Conservation (phyloP, 2,797 vertebrate genomes). For the Molossus molossus region DNA sequence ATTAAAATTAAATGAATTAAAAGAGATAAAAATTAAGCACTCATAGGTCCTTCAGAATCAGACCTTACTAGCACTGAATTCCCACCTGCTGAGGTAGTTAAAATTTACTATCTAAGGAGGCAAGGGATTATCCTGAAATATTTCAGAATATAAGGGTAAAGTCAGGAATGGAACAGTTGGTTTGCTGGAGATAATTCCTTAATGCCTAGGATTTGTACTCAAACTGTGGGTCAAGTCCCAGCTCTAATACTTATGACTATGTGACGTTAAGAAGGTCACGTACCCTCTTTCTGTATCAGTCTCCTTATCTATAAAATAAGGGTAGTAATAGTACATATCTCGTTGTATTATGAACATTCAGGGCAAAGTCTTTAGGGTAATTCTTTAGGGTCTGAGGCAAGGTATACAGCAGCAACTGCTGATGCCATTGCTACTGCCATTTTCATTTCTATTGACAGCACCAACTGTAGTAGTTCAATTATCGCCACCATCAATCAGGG, state of each 20-base stretch:
- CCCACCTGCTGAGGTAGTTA: slow-evolving; percentile 21
- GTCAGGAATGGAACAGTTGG: neutral
- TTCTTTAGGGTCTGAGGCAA: neutral
- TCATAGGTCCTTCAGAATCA: neutral
- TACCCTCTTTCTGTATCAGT: neutral
- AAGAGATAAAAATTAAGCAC: neutral
- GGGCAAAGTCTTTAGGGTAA: neutral
- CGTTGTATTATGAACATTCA: neutral
- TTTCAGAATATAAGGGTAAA: neutral
- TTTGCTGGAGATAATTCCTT: slow-evolving; percentile 13
- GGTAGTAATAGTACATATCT: neutral
- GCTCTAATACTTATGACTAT: neutral
- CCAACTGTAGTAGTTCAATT: neutral
- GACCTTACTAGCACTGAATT: neutral
- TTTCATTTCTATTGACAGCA: neutral
- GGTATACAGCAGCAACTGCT: neutral
- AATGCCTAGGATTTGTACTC: neutral
- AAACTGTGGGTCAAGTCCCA: neutral
- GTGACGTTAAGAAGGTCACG: neutral
- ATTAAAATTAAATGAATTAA: slow-evolving; percentile 43
- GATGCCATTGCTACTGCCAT: neutral
- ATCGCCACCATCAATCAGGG: neutral
- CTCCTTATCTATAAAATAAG: slow-evolving; percentile 23
- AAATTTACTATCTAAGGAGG: neutral
- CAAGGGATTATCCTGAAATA: neutral